Percentiles rank a stretch among this genome's conserved stretches.
phyloP scores from a whole-genome alignment of 1,140 invertebrate species.

The Drosophila azteca region DNA sequence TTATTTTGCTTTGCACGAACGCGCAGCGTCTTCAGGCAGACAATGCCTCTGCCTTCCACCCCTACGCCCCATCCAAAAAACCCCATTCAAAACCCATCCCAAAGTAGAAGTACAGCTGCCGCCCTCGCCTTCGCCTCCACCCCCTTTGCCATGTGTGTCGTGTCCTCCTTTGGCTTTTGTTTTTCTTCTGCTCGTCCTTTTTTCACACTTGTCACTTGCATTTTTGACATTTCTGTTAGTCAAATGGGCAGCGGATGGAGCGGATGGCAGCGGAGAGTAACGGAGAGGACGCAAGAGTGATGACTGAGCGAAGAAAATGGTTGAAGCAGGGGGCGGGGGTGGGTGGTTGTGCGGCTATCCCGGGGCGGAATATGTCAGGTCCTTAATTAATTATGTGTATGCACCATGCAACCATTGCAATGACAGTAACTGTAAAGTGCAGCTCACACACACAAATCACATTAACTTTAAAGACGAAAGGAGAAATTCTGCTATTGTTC shows the following conservation, averaged over 20 bases:
- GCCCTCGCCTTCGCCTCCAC: constrained; percentile 9
- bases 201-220: constrained; percentile 81
- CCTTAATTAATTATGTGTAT: constrained; percentile 79
- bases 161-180: constrained; percentile 66
- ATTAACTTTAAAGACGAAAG: constrained; percentile 26
- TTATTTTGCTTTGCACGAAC: constrained; percentile 74
- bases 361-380: constrained; percentile 59
- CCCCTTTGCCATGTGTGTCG: constrained; percentile 34
- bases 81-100: constrained; percentile 17
- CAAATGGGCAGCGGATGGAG: constrained; percentile 23
- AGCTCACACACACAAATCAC: constrained; percentile 10
- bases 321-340: constrained; percentile 5
- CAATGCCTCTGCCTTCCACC: constrained; percentile 23
- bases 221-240: constrained; percentile 81
- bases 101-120: not conserved
- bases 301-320: constrained; percentile 26
- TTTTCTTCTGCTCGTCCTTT: constrained; percentile 73
- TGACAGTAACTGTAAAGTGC: constrained; percentile 63
- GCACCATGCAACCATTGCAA: constrained; percentile 51
- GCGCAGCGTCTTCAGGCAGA: constrained; percentile 72
- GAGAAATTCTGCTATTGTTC: no score
- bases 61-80: not conserved
- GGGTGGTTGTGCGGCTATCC: constrained; percentile 3
- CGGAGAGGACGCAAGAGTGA: constrained; percentile 18
- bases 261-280: not conserved